Evolutionary conservation across 2,888 invertebrate species (phyloP).

Genomic region (Hirtodrosophila duncani): DNA sequence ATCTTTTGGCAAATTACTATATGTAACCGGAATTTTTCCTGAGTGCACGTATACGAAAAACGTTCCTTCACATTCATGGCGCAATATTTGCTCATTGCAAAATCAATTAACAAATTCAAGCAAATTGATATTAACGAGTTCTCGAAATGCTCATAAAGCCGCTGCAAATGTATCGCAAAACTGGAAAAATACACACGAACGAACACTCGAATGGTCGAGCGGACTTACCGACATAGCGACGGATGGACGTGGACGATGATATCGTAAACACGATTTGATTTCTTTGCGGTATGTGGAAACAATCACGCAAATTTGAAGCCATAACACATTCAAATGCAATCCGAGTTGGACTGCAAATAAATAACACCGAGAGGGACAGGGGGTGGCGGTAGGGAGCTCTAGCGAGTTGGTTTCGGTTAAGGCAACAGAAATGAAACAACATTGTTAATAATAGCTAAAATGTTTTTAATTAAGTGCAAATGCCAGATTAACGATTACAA

Average conservation of each 20-base stretch:
- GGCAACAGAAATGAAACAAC: constrained; percentile 18
- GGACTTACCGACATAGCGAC: constrained; percentile 4
- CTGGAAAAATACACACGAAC: constrained; percentile 9
- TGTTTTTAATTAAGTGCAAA: constrained; percentile 72
- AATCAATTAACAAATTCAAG: constrained; percentile 74
- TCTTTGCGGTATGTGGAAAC: constrained; percentile 43
- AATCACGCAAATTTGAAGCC: constrained; percentile 58
- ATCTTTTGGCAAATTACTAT: too few species aligned
- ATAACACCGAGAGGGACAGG: constrained; percentile 1
- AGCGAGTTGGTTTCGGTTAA: too few species aligned
- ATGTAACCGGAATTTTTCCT: too few species aligned
- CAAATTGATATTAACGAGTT: constrained; percentile 75
- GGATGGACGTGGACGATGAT: constrained; percentile 5
- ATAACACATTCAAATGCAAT: constrained; percentile 40
- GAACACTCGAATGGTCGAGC: constrained; percentile 24
- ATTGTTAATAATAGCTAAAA: constrained; percentile 68
- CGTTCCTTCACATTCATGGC: constrained; percentile 40
- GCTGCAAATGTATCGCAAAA: constrained; percentile 38
- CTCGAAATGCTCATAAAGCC: constrained; percentile 52
- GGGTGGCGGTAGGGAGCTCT: too few species aligned
- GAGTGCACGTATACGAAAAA: constrained; percentile 14
- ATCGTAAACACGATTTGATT: constrained; percentile 41
- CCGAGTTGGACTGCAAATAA: constrained; percentile 25
- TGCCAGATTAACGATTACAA: constrained; percentile 71
- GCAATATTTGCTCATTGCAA: constrained; percentile 74